Evolutionary conservation across 2,113 vertebrate genomes (phyloP), one percentile per base, ranked within the genome.

Genomic region (Python bivittatus): DNA sequence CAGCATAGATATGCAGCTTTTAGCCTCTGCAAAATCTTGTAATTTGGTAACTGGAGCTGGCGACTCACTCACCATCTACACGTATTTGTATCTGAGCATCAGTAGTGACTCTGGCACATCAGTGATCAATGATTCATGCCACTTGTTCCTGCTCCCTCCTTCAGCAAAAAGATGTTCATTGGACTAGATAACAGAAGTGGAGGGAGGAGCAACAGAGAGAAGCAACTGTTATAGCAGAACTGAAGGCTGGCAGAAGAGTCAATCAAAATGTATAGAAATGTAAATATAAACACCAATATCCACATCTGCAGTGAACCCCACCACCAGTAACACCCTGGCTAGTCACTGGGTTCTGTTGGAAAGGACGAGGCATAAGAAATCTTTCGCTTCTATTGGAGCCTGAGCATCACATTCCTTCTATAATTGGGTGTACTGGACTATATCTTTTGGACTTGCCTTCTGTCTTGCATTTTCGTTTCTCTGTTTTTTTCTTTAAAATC

Each of bases 51-150:
- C 4, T 60, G 89, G 42, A 52, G 48, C 20, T 48, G 54, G 4
- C 84, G 15, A 9, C n/a, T 83, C 22, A 68, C n/a, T 72, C 33
- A 87, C 91, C 52, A 91, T 1, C 84, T 86, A n/a, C 48, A 25
- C 11, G 60, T 87, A 33, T 83, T 20, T 90, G 60, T 68, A 2
- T 60, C 84, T 86, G 90, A 61, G 44, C 42, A 38, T 48, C 48
- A 10, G 29, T 60, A 86, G 84, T 17, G n/a, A 42, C 3, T 38
- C 27, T 60, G 29, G 23, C 12, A 53, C 52, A 87, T 56, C 7
- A 91, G 52, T 86, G 61, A 91, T 91, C 33, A 33, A 54, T 91
- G 48, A 61, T 53, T 42, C 11, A 29, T 91, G 48, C 48, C n/a
- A 56, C 48, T 33, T 72, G 60, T 15, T 42, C 22, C 72, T 42